Evolutionary conservation across 2,113 vertebrate genomes (phyloP).

Genomic region (Blennius ocellaris): DNA sequence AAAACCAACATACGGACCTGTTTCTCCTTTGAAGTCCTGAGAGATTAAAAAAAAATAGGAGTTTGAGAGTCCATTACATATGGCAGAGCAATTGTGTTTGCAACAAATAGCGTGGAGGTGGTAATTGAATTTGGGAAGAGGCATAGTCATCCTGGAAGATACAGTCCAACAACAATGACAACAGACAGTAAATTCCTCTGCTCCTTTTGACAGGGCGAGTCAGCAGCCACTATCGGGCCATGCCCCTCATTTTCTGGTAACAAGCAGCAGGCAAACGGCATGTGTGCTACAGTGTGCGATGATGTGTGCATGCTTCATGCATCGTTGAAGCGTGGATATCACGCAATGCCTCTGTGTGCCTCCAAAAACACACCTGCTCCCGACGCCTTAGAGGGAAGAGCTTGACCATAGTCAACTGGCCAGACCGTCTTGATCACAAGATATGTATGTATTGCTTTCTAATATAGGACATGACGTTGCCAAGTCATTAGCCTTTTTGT

Average conservation of each 20-base stretch:
- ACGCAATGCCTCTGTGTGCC: constrained; percentile 64
- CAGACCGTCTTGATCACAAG: not conserved
- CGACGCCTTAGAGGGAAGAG: constrained; percentile 60
- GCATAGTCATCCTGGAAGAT: constrained; percentile 44
- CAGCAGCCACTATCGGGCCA: constrained; percentile 47
- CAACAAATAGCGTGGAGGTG: constrained; percentile 54
- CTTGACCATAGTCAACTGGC: constrained; percentile 32
- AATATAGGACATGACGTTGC: not conserved
- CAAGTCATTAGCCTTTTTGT: not conserved
- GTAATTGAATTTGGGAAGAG: constrained; percentile 66
- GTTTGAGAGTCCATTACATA: constrained; percentile 17
- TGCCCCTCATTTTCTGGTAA: constrained; percentile 60
- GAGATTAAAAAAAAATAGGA: constrained; percentile 8
- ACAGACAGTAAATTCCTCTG: constrained; percentile 59
- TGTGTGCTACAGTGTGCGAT: constrained; percentile 66
- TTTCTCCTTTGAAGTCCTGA: constrained; percentile 9
- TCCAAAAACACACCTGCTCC: constrained; percentile 75
- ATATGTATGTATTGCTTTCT: not conserved
- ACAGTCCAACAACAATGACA: constrained; percentile 46
- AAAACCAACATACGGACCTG: constrained; percentile 19
- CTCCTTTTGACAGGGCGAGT: constrained; percentile 49
- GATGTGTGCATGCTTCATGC: constrained; percentile 73
- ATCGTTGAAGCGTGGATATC: constrained; percentile 60
- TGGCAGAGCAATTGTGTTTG: constrained; percentile 15
- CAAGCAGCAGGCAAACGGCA: constrained; percentile 65